Evolutionary conservation across 2,113 vertebrate species (phyloP).

Genomic region (Steatornis caripensis): DNA sequence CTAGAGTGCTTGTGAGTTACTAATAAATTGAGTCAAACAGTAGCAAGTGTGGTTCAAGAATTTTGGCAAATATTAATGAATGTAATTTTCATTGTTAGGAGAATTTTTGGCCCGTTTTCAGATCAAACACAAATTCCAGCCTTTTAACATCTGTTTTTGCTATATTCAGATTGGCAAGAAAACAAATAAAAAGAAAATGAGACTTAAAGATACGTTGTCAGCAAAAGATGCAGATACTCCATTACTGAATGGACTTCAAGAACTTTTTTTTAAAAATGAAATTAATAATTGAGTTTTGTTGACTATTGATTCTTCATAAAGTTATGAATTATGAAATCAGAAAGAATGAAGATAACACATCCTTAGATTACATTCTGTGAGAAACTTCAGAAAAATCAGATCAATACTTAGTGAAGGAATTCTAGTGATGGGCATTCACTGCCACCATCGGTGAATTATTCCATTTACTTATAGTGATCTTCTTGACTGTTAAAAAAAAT

Average conservation of each 20-base stretch:
- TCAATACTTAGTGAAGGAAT: neutral
- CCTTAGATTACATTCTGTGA: neutral
- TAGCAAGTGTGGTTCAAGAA: conserved; percentile 33
- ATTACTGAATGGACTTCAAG: neutral
- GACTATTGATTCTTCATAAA: neutral
- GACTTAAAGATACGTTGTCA: neutral
- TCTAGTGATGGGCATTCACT: neutral
- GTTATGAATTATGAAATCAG: neutral
- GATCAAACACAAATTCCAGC: conserved; percentile 11
- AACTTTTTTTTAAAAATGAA: neutral
- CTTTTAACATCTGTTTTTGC: conserved; percentile 15
- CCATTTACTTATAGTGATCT: neutral
- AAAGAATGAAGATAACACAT: neutral
- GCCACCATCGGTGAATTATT: neutral
- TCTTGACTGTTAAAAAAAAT: neutral
- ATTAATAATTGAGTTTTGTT: neutral
- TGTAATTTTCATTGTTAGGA: conserved; percentile 28
- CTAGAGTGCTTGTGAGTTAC: conserved; percentile 29
- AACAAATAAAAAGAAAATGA: neutral
- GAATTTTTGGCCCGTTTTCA: neutral
- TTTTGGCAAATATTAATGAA: conserved; percentile 31
- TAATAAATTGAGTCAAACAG: conserved; percentile 49
- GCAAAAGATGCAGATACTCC: neutral
- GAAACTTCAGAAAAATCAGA: neutral
- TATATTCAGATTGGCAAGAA: neutral